A percentile compares a stretch with the other conserved stretches of the same genome.
These are phyloP conservation scores for Podarcis muralis DNA, from an alignment of 2,113 vertebrate genomes.

Conservation along the genomic window DNA sequence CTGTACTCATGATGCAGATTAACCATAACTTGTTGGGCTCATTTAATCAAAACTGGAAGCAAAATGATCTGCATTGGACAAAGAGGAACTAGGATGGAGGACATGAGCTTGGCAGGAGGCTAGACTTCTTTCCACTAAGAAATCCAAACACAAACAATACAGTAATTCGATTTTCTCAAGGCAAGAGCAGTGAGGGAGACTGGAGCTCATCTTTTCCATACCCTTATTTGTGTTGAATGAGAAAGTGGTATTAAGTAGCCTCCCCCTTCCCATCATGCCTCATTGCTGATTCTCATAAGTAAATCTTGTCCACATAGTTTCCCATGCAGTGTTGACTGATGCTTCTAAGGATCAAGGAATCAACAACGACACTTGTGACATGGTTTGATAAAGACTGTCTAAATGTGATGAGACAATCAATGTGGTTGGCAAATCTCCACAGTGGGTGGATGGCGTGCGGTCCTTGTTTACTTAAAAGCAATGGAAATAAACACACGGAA, in stretches of 20 bases:
- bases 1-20: too few species aligned
- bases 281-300: background rate
- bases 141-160: too few species aligned
- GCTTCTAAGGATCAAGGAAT: background rate
- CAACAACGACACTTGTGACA: background rate
- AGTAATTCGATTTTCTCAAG: background rate
- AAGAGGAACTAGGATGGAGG: too few species aligned
- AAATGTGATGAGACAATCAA: background rate
- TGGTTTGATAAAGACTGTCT: background rate
- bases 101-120: too few species aligned
- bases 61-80: too few species aligned
- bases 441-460: background rate
- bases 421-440: background rate
- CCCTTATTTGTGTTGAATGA: background rate
- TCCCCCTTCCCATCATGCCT: background rate
- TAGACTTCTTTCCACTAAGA: too few species aligned
- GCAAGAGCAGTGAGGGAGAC: background rate
- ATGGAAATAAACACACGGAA: background rate
- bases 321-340: background rate
- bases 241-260: background rate
- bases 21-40: too few species aligned
- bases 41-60: too few species aligned
- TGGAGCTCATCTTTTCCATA: background rate
- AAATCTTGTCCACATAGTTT: background rate
- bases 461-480: background rate